Conservation (phyloP, 1,140 invertebrate genomes). For the Pomacea maculata region DNA sequence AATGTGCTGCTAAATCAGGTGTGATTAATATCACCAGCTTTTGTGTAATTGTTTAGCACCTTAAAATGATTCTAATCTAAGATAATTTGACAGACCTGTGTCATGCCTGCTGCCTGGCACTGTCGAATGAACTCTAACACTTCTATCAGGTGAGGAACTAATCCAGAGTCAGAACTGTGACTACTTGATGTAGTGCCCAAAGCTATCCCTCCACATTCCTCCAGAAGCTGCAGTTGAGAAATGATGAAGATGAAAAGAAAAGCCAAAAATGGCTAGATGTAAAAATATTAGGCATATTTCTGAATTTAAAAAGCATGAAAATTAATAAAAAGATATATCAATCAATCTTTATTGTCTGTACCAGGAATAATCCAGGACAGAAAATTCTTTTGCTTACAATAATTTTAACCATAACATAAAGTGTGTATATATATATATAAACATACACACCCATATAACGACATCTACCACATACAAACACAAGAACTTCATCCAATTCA, state of each 20-base stretch:
- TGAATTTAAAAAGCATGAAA: neutral
- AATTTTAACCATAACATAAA: too few species aligned
- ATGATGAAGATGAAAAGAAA: conserved; percentile 8
- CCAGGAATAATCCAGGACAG: too few species aligned
- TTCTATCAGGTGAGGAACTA: conserved; percentile 41
- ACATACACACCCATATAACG: too few species aligned
- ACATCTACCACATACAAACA: too few species aligned
- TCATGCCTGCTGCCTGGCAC: conserved; percentile 42
- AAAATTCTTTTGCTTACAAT: too few species aligned
- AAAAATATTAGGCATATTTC: neutral
- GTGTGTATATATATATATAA: too few species aligned
- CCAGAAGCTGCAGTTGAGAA: conserved; percentile 46
- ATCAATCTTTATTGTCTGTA: too few species aligned
- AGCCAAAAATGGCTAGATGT: neutral
- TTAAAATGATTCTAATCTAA: too few species aligned
- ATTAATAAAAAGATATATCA: neutral
- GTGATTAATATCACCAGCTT: neutral
- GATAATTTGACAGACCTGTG: conserved; percentile 33
- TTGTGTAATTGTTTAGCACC: neutral
- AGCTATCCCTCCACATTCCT: conserved; percentile 51
- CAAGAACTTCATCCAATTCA: too few species aligned
- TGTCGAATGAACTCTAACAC: conserved; percentile 55
- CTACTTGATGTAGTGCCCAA: conserved; percentile 35
- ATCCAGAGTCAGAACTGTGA: conserved; percentile 33
- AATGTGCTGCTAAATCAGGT: neutral